Evolutionary conservation across 2,113 vertebrate species (phyloP), one percentile per base, ranked within the genome.

Genomic region (Holacanthus passer): DNA sequence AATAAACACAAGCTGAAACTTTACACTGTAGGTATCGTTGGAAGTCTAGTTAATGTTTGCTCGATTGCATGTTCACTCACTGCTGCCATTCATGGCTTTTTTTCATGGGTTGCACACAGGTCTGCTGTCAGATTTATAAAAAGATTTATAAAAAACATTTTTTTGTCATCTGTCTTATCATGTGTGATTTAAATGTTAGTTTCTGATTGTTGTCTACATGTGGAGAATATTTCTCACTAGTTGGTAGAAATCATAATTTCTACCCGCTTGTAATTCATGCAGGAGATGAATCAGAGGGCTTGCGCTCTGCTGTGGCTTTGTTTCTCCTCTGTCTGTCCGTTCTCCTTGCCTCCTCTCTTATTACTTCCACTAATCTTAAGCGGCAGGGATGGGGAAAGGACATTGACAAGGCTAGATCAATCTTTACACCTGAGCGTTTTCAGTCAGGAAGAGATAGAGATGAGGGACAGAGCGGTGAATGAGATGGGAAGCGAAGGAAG

Each of bases 41-140:
- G 52, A 89, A 27, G 35, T 43, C 31, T 45, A 35, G 55, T 81
- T 77, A 86, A 89, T 81, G 47, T 87, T 85, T 92, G 27, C 48
- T 10, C 16, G 41, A 80, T 53, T 74, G 22, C 24, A 60, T 52
- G 59, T 83, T 52, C 41, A 48, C 16, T 83, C 62, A 62, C 11
- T 69, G 55, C 56, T 75, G 65, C 27, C 17, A 52, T 66, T 82
- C 66, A 45, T 63, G 2, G 22, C 45, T 35, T 16, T 65, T 52
- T 20, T 43, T 9, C 14, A 13, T 1, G 5, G 27, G 24, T 11
- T 65, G 29, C 32, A 3, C 4, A 43, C 17, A 43, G 6, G 12
- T 65, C 52, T 69, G 48, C 35, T 3, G 55, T 43, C 43, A 50
- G 1, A 48, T 73, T 11, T 29, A n/a, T 27, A 20, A 13, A 50